A percentile compares a stretch with the other conserved stretches of the same genome.
Evolutionary conservation across 2,888 invertebrate species (phyloP).

Genomic region (Phyto melanocephala): DNA sequence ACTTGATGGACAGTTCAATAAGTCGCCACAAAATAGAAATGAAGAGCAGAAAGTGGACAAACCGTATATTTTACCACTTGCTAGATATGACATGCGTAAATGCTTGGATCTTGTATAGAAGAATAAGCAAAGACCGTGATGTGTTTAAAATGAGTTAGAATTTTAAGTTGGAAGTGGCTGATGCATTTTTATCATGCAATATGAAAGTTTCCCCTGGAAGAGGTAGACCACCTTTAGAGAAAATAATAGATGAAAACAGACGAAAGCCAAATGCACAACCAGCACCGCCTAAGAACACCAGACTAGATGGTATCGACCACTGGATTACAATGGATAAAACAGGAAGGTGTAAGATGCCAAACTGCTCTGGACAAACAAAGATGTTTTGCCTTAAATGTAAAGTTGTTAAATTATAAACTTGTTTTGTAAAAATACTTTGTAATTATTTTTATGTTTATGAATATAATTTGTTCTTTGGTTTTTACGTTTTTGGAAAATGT

Average conservation of each 20-base stretch:
- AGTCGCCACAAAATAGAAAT: not conserved
- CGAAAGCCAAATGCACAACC: not conserved
- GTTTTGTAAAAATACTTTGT: too few species aligned
- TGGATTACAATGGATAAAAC: too few species aligned
- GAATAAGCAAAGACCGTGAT: not conserved
- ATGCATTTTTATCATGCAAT: not conserved
- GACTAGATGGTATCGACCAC: not conserved
- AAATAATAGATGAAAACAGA: not conserved
- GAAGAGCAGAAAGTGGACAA: constrained; percentile 42
- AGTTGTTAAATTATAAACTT: too few species aligned
- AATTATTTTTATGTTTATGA: too few species aligned
- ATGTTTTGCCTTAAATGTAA: too few species aligned
- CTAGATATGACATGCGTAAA: constrained; percentile 39
- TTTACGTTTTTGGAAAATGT: too few species aligned
- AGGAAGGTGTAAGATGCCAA: too few species aligned
- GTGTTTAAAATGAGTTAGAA: not conserved
- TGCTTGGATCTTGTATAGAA: constrained; percentile 24
- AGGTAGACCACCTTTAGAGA: not conserved
- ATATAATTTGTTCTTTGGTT: too few species aligned
- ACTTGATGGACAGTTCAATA: constrained; percentile 27
- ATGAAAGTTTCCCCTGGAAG: not conserved
- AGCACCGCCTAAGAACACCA: not conserved
- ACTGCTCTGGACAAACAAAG: too few species aligned
- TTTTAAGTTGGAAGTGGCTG: constrained; percentile 6
- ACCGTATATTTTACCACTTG: constrained; percentile 21